phyloP scores from a whole-genome alignment of 2,113 vertebrate genomes.

The Heterochromis multidens region DNA sequence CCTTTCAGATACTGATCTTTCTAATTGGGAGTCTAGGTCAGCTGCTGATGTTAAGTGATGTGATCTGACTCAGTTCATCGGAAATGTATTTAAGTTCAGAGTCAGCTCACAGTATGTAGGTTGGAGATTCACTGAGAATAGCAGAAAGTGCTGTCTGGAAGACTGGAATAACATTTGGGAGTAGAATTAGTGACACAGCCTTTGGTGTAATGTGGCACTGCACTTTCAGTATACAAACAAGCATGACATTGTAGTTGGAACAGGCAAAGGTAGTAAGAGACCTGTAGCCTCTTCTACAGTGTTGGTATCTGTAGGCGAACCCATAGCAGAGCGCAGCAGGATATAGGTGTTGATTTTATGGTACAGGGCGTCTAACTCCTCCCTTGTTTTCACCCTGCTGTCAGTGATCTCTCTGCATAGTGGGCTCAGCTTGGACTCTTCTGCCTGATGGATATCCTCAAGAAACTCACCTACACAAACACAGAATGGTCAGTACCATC shows the following conservation, averaged over 20 bases:
- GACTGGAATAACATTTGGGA: neutral
- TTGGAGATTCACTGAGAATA: neutral
- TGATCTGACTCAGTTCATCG: neutral
- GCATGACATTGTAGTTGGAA: neutral
- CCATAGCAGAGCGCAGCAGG: conserved; percentile 78
- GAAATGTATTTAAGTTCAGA: neutral
- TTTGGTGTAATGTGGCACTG: neutral
- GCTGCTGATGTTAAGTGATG: neutral
- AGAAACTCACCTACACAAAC: conserved; percentile 80
- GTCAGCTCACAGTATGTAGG: neutral
- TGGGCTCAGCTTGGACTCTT: conserved; percentile 75
- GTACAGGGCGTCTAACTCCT: conserved; percentile 80
- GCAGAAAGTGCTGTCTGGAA: neutral
- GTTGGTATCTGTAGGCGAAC: conserved; percentile 36
- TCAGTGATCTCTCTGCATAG: conserved; percentile 84
- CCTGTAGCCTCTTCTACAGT: conserved; percentile 61
- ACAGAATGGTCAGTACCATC: neutral
- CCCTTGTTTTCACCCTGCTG: conserved; percentile 56
- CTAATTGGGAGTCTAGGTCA: neutral
- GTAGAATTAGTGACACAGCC: neutral
- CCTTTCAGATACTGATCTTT: neutral
- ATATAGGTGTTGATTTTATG: conserved; percentile 78
- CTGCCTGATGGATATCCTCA: conserved; percentile 74
- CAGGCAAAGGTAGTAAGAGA: neutral
- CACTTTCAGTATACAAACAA: neutral